Evolutionary conservation across 2,888 invertebrate species (phyloP), one percentile per base, ranked within the genome.

Genomic region (Eupithecia tripunctaria): DNA sequence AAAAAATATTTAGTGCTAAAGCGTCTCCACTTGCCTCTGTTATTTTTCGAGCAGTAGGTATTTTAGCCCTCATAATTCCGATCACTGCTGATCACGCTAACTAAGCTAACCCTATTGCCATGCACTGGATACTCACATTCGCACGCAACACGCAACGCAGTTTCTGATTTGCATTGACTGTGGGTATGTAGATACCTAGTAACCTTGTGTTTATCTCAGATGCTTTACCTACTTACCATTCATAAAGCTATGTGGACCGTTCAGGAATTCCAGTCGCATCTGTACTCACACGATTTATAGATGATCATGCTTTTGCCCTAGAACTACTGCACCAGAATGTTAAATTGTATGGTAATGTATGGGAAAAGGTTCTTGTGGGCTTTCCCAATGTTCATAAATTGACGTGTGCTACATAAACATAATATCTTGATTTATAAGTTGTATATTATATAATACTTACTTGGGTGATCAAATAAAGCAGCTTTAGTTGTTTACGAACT

Each of bases 311-410:
- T 18, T 43, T 32, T 73, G 71, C 63, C 60, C 71, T 73, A 71
- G 72, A 69, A 71, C 63, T 76, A 68, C 70, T 62, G 74, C 70
- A 73, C 62, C 56, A 73, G 74, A 74, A 77, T 79, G 71, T 62
- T 25, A 36, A 14, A 71, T 72, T 74, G 69, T 51, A 72, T 75
- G 70, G 41, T 65, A 72, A 72, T 65, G 63, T 41, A 60, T 62
- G 68, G 60, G 41, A 66, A 66, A 71, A 67, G 18, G 38, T 43
- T 38, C n/a, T 36, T 8, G 25, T 32, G 51, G 25, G 41, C 27
- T 65, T 51, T 70, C 64, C 32, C 47, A 51, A n/a, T n/a, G 47
- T 51, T 10, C 47, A 10, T 51, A 8, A 21, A 51, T 51, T 10
- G 47, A 47, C 8, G 18, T 18, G 0, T 18, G 18, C n/a, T n/a